Evolutionary conservation across 2,113 vertebrate genomes (phyloP).

Genomic region (Cyprinus carpio): DNA sequence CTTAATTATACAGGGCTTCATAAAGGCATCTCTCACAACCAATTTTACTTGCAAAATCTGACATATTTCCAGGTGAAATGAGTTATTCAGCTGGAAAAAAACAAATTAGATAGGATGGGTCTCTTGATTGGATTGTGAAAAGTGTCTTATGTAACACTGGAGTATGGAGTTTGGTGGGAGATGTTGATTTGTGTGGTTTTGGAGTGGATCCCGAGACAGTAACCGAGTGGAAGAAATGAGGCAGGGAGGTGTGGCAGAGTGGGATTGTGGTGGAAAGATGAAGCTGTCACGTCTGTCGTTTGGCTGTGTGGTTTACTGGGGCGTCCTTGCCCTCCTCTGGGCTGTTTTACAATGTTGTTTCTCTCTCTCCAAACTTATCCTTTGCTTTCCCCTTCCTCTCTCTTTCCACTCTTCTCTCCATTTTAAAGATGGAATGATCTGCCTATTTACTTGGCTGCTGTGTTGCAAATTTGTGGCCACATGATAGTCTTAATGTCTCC

Average conservation of each 20-base stretch:
- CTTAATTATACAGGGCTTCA: neutral
- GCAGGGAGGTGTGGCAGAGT: neutral
- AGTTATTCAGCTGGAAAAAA: neutral
- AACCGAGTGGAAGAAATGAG: neutral
- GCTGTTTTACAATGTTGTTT: conserved; percentile 10
- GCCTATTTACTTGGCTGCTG: neutral
- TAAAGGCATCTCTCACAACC: neutral
- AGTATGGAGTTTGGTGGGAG: neutral
- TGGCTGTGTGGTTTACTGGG: conserved; percentile 3
- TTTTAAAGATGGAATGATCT: neutral
- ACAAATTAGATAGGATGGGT: neutral
- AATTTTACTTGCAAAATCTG: neutral
- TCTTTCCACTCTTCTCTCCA: neutral
- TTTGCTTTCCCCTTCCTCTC: neutral
- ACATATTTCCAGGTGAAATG: neutral
- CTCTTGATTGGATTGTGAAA: neutral
- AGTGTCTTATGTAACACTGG: neutral
- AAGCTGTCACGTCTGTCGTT: neutral
- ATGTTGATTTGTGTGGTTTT: neutral
- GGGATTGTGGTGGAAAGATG: neutral
- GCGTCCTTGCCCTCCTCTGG: neutral
- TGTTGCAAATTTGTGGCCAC: neutral
- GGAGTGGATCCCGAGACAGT: neutral
- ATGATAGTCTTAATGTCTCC: neutral
- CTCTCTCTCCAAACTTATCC: neutral